Base-by-base conservation (phyloP, 2,113 vertebrate species). In the Aphelocoma coerulescens region DNA sequence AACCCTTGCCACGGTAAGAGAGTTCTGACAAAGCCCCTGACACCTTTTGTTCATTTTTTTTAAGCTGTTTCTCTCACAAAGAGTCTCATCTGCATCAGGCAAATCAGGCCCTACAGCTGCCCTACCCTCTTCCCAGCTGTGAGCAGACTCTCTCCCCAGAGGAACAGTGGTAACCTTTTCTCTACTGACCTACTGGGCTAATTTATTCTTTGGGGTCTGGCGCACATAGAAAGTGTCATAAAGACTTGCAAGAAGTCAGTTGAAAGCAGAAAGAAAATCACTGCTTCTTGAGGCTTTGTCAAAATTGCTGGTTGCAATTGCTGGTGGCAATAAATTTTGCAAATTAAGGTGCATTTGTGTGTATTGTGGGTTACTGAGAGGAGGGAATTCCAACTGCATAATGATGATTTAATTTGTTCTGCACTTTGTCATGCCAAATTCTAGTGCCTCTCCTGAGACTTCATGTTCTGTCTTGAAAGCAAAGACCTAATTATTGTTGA, bases 331-430 rank as follows among this genome's bases (percentile, higher is more conserved):
- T 94, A 72, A 79, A 91, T 95, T 86, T 75, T 84, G 65, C 65
- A 86, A 76, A 78, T 86, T 88, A 88, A 92, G 83, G 88, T 92
- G 51, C 39, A 26, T 72, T 90, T 91, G 22, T 88, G 59, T 61
- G 39, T 32, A n/a, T 46, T 59, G 43, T 51, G 52, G 39, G 48
- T 77, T 78, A 90, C 76, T 84, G 72, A 84, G 80, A 73, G 41
- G 35, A 88, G 68, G 37, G 39, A 81, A 72, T 88, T 90, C 74
- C 79, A 93, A 21, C 14, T 55, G 28, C 35, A 63, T 58, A 75
- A 37, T 59, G 39, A 44, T 82, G 57, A 92, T 90, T 96, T 90
- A 63, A 94, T 86, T 94, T 86, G 63, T 49, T 95, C 85, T 88
- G 75, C 61, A 67, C 48, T 92, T 83, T 1, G 3, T 84, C 79